A percentile compares a stretch with the other conserved stretches of the same genome.
These are phyloP conservation scores for Petrophora chlorosata DNA, from an alignment of 2,888 invertebrate genomes.

Conservation along the genomic window DNA sequence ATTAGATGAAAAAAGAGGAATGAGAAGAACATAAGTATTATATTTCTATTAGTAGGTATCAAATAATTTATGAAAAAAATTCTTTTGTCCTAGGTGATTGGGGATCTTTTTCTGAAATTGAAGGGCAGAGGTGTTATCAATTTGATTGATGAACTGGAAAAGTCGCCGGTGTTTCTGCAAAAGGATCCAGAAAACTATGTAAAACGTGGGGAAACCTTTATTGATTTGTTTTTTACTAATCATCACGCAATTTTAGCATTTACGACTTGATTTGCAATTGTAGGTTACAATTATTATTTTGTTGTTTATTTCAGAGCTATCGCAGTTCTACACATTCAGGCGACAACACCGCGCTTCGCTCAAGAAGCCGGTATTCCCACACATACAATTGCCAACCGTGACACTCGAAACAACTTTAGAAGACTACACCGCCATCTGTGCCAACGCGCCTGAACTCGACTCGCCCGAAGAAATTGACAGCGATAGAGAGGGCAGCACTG, in stretches of 20 bases:
- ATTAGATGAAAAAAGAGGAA: too few species aligned
- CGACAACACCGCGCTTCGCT: constrained; percentile 51
- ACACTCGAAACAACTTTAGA: constrained; percentile 33
- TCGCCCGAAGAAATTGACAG: neutral
- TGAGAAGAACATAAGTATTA: too few species aligned
- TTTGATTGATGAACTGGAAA: constrained; percentile 50
- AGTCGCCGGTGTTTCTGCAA: constrained; percentile 55
- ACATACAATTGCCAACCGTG: constrained; percentile 40
- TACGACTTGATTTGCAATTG: too few species aligned
- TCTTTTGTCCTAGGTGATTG: constrained; percentile 60
- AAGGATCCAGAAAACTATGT: constrained; percentile 48
- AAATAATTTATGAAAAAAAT: too few species aligned
- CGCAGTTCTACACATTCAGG: constrained; percentile 44
- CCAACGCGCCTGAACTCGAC: constrained; percentile 14
- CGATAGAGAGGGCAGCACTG: constrained; percentile 49
- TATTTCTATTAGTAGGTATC: too few species aligned
- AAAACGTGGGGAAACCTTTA: constrained; percentile 43
- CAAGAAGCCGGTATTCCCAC: constrained; percentile 48
- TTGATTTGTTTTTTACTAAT: neutral
- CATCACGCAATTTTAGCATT: neutral
- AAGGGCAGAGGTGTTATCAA: constrained; percentile 43
- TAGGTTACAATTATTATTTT: too few species aligned
- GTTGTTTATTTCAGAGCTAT: constrained; percentile 46
- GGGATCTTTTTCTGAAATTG: constrained; percentile 53
- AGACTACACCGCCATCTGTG: constrained; percentile 50